Percentiles rank a stretch among this genome's conserved stretches.
These are phyloP conservation scores for Ellobium chinense DNA, from an alignment of 2,888 invertebrate genomes.

Conservation along the genomic window DNA sequence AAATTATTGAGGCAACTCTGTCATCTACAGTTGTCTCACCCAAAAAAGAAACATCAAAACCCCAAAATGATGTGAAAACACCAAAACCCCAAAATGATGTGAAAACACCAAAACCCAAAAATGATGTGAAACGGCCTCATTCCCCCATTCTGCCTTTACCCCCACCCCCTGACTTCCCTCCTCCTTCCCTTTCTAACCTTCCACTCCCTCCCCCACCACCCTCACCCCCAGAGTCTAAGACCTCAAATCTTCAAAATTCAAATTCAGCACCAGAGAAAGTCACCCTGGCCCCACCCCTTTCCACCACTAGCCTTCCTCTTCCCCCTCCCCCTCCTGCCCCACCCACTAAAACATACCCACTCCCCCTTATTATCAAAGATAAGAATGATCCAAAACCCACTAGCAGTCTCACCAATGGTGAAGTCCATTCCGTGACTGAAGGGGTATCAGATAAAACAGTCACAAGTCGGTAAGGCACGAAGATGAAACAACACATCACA, in stretches of 20 bases:
- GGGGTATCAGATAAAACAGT: not conserved
- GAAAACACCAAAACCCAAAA: no score
- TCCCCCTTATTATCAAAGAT: not conserved
- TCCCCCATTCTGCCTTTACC: constrained; percentile 6
- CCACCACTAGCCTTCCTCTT: not conserved
- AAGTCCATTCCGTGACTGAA: not conserved
- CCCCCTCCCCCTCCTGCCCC: constrained; percentile 2
- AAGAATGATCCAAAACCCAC: not conserved
- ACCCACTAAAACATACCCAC: not conserved
- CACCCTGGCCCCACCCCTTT: constrained; percentile 2
- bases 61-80: not conserved
- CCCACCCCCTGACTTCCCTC: constrained; percentile 12
- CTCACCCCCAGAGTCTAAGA: no score
- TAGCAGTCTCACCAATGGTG: not conserved
- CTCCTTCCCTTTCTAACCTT: constrained; percentile 1
- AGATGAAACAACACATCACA: not conserved
- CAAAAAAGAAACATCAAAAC: not conserved
- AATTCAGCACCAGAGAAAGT: not conserved
- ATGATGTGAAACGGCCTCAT: not conserved
- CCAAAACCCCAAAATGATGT: not conserved
- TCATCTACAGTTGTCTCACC: no score
- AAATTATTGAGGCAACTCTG: not conserved
- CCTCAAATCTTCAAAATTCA: not conserved
- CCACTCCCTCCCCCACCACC: constrained; percentile 18
- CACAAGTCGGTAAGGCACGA: constrained; percentile 1